phyloP scores from a whole-genome alignment of 2,888 invertebrate genomes.

The Rhyacophila evoluta region DNA sequence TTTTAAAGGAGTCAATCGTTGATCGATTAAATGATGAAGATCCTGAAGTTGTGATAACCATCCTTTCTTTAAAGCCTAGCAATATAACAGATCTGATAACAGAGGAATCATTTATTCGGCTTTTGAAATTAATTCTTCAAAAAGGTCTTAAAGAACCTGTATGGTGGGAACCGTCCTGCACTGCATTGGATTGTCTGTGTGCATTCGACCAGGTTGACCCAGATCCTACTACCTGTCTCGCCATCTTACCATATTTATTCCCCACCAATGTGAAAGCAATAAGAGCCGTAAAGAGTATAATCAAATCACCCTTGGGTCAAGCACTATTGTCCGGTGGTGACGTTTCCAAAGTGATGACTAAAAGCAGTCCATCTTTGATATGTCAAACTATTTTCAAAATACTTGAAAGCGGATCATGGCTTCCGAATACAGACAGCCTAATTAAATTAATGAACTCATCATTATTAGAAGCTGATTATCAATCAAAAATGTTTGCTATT shows the following conservation, averaged over 20 bases:
- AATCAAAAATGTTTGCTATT: constrained; percentile 61
- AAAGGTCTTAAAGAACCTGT: constrained; percentile 61
- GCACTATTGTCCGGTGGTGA: constrained; percentile 59
- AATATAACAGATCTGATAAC: constrained; percentile 64
- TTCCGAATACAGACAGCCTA: constrained; percentile 28
- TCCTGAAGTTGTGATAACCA: constrained; percentile 71
- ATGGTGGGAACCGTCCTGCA: constrained; percentile 64
- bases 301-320: constrained; percentile 62
- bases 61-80: constrained; percentile 65
- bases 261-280: constrained; percentile 59
- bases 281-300: constrained; percentile 59
- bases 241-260: constrained; percentile 74
- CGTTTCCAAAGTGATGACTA: constrained; percentile 55
- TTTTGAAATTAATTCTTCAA: constrained; percentile 68
- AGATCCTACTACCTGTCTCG: constrained; percentile 71
- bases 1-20: constrained; percentile 74
- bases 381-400: constrained; percentile 61
- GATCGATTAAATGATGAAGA: constrained; percentile 78
- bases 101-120: constrained; percentile 63
- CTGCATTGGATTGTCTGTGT: constrained; percentile 67
- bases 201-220: constrained; percentile 63
- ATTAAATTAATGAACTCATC: constrained; percentile 58
- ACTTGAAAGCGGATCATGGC: constrained; percentile 59
- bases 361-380: constrained; percentile 52
- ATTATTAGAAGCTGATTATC: constrained; percentile 53